Percentiles rank a stretch among this genome's conserved stretches.
These are phyloP conservation scores for Lepidochitona cinerea DNA, from an alignment of 2,888 invertebrate species.

Conservation along the genomic window DNA sequence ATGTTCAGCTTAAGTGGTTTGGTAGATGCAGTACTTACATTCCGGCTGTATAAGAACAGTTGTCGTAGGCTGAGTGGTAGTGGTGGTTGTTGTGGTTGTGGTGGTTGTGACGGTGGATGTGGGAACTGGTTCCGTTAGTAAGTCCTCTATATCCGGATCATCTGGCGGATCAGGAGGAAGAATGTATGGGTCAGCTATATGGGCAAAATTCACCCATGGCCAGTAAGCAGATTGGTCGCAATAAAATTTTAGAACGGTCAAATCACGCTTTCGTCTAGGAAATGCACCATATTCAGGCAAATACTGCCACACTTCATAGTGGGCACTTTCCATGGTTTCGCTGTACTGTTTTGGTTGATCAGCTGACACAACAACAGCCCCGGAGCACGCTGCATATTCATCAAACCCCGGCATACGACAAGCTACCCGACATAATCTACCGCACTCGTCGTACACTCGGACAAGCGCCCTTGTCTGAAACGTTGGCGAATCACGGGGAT, in stretches of 20 bases:
- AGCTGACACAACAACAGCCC: neutral
- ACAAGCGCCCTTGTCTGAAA: constrained; percentile 16
- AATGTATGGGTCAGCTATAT: neutral
- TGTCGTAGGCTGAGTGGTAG: neutral
- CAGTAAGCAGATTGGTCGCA: constrained; percentile 1
- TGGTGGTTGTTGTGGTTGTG: neutral
- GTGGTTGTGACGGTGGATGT: neutral
- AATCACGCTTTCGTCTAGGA: neutral
- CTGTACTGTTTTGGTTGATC: neutral
- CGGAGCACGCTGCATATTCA: neutral
- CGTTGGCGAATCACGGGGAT: constrained; percentile 27
- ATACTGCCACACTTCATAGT: neutral
- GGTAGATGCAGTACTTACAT: neutral
- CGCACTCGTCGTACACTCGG: constrained; percentile 55
- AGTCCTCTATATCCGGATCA: constrained; percentile 4
- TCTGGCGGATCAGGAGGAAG: neutral
- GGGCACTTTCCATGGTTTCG: neutral
- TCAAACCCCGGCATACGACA: constrained; percentile 21
- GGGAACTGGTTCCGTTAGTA: neutral
- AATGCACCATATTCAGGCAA: too few species aligned
- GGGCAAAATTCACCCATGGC: constrained; percentile 1
- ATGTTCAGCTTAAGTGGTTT: neutral
- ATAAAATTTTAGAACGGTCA: neutral
- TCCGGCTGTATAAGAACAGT: neutral
- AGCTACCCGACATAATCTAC: constrained; percentile 52